Evolutionary conservation across 2,113 vertebrate species (phyloP).

Genomic region (Daphoenositta chrysoptera): DNA sequence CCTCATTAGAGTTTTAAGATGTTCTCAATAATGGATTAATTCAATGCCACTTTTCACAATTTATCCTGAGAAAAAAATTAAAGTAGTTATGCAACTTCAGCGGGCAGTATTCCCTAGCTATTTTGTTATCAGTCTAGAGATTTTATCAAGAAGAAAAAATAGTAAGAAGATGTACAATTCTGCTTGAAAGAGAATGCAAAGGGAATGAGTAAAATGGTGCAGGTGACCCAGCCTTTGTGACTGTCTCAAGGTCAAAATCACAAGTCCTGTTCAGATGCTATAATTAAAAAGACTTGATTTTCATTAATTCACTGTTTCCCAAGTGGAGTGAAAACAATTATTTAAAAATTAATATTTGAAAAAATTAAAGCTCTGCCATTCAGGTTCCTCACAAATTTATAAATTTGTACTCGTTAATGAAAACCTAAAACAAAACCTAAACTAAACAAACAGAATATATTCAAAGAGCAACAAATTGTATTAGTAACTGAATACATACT

Average conservation of each 20-base stretch:
- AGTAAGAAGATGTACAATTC: conserved; percentile 5
- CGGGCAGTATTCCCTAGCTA: background rate
- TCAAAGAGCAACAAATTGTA: background rate
- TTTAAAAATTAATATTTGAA: background rate
- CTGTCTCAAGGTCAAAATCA: background rate
- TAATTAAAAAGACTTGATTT: background rate
- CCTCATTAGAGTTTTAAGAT: conserved; percentile 70
- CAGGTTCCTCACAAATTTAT: background rate
- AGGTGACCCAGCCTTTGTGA: background rate
- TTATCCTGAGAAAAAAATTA: conserved; percentile 57
- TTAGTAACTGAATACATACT: background rate
- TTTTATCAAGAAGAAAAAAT: conserved; percentile 27
- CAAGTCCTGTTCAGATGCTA: background rate
- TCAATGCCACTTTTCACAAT: conserved; percentile 64
- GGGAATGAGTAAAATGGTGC: background rate
- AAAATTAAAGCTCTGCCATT: background rate
- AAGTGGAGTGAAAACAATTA: background rate
- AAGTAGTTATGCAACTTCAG: conserved; percentile 50
- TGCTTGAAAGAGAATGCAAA: background rate
- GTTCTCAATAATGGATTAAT: conserved; percentile 68
- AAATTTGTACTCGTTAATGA: background rate
- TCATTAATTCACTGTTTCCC: background rate
- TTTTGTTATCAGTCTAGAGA: background rate
- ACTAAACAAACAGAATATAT: background rate
- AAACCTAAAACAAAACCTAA: background rate